Evolutionary conservation across 2,113 vertebrate genomes (phyloP), one percentile per base, ranked within the genome.

Genomic region (Gadus macrocephalus): DNA sequence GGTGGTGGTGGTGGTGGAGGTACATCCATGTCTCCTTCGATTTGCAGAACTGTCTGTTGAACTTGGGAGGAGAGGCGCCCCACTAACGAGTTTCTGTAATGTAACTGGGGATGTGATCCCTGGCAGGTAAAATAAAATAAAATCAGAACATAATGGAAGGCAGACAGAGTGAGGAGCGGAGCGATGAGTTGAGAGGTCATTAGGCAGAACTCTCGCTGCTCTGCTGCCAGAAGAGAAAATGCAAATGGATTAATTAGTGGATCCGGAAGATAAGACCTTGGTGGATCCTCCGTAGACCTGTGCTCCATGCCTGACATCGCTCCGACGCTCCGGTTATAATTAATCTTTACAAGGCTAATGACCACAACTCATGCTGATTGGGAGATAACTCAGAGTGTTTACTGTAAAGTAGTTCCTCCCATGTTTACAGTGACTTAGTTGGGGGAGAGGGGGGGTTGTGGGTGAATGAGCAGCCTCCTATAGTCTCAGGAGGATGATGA

Each of bases 1-100:
- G 8, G 9, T 49, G 42, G 42, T 12, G 42, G 42, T 11, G 42
- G 42, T 7, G 42, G 42, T 14, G 61, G 73, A 58, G 27, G 59
- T 77, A 80, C 80, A 85, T 83, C 84, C 83, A 79, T 81, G 72
- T 79, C 81, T 59, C 75, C 81, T 87, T 91, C 85, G 87, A 89
- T 89, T 81, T 67, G 76, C 78, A 49, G 81, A 83, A 78, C 81
- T 88, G 83, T 89, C 86, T 78, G 88, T 87, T 84, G 83, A 64
- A 69, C 82, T 78, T 86, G 84, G 8, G 9, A 12, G 42, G 42
- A 49, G 42, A 9, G 42, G 42, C 9, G 12, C 7, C 55, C 55
- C 16, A 16, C 55, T n/a, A 16, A 5, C 78, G 81, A 77, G 79
- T 53, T 76, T 71, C 77, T 65, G 85, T 86, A 81, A 85, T 85